A percentile compares a stretch with the other conserved stretches of the same genome.
phyloP scores from a whole-genome alignment of 2,888 invertebrate species.

The Drosophila mulleri region DNA sequence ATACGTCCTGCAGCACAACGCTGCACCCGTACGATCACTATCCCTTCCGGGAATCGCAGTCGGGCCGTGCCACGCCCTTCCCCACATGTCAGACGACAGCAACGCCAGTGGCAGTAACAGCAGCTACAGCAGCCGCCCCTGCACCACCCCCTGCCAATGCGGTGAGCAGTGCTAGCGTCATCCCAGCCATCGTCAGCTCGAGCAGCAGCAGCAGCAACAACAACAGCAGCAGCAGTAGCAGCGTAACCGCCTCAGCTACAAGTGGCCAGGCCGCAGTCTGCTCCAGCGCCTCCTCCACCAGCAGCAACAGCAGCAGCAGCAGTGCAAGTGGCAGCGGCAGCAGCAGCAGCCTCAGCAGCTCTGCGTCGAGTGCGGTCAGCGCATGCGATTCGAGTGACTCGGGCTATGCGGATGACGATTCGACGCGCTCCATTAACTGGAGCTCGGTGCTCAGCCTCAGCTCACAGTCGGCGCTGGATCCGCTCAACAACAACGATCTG shows the following conservation, averaged over 20 bases:
- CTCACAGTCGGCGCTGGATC: slow-evolving; percentile 94
- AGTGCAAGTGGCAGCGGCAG: slow-evolving; percentile 35
- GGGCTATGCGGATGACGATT: slow-evolving; percentile 91
- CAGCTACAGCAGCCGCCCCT: slow-evolving; percentile 13
- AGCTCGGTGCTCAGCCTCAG: slow-evolving; percentile 95
- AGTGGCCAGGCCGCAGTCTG: not conserved
- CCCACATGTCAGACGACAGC: slow-evolving; percentile 84
- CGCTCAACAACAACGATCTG: slow-evolving; percentile 92
- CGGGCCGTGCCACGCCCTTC: slow-evolving; percentile 90
- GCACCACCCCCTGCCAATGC: slow-evolving; percentile 8
- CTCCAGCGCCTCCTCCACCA: slow-evolving; percentile 27
- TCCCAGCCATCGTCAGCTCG: slow-evolving; percentile 19
- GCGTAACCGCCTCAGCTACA: not conserved
- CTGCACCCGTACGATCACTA: slow-evolving; percentile 85
- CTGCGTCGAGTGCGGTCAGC: slow-evolving; percentile 52
- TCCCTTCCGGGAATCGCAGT: slow-evolving; percentile 85
- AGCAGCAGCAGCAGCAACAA: slow-evolving; percentile 1
- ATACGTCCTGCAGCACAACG: slow-evolving; percentile 51
- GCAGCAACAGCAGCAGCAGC: slow-evolving; percentile 25
- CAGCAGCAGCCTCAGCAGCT: slow-evolving; percentile 15
- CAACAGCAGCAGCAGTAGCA: not conserved
- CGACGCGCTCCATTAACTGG: slow-evolving; percentile 94
- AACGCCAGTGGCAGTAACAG: slow-evolving; percentile 24
- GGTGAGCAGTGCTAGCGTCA: slow-evolving; percentile 35
- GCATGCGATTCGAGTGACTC: slow-evolving; percentile 88